These are phyloP conservation scores for Coregonus clupeaformis DNA, from an alignment of 2,113 vertebrate species.

Conservation along the genomic window DNA sequence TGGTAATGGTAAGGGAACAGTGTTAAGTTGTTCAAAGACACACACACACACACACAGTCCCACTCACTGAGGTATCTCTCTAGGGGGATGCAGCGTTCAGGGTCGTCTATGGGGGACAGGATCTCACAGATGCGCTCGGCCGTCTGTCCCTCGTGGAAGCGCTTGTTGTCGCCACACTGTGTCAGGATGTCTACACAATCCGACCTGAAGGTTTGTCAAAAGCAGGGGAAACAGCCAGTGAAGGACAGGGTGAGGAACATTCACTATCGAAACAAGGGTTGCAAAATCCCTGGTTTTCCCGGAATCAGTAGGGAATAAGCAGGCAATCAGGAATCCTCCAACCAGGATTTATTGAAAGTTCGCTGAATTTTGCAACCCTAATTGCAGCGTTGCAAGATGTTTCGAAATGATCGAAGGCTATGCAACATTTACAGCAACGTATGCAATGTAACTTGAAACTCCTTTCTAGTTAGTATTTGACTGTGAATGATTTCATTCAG, in stretches of 20 bases:
- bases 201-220: constrained; percentile 74
- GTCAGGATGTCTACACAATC: constrained; percentile 97
- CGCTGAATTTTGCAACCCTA: no score
- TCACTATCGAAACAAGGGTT: neutral
- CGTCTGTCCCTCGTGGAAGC: constrained; percentile 88
- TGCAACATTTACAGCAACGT: no score
- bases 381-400: no score
- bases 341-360: no score
- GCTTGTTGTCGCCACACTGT: constrained; percentile 90
- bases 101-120: constrained; percentile 89
- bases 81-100: constrained; percentile 91
- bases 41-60: neutral
- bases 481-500: no score
- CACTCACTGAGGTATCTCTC: constrained; percentile 92
- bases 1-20: no score
- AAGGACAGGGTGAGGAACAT: neutral
- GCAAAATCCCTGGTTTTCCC: neutral
- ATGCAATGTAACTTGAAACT: no score
- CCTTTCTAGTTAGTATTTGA: no score
- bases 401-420: no score
- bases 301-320: no score
- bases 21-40: no score
- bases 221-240: neutral
- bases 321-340: no score
- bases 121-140: constrained; percentile 95